Base-by-base conservation (phyloP, 2,797 vertebrate species). In the Cuculus canorus region DNA sequence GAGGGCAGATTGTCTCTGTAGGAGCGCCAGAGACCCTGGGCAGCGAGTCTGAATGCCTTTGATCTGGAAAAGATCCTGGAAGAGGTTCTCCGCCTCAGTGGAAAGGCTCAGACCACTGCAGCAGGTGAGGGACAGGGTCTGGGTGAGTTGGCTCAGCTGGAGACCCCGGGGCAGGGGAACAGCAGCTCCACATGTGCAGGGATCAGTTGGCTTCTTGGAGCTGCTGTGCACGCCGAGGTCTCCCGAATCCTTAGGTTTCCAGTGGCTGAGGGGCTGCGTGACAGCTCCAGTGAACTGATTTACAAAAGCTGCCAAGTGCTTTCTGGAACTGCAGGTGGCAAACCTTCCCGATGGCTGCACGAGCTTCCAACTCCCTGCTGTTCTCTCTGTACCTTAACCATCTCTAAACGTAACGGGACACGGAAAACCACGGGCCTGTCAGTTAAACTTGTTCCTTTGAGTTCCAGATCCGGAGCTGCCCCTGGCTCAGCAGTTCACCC, bases 31-130 rank as follows among this genome's bases (percentile, higher is more conserved):
- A 99, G 99, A 94, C 98, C 98, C 68, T 99, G 98, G 99, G 99
- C 99, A 50, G 83, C 99, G 88, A 98, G 98, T 53, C 96, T 99
- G 64, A 99, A 99, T 88, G 99, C 99, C 68, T 99, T 98, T 95
- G 98, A 99, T 85, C 95, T 99, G 86, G 99, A 99, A 45, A 99
- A 99, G 97, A 99, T 99, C 92, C 97, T 99, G 50, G 98, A n/a
- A n/a, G n/a, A n/a, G n/a, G n/a, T n/a, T n/a, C n/a, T n/a, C n/a
- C n/a, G 99, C 47, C 98, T 99, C 27, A 98, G 99, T 95, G 99
- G 99, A 47, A 99, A 99, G 88, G 98, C 99, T 14, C 97, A 99
- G 47, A 99, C 99, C n/a, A 99, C 98, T 37, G 98, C 99, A 24
- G 99, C 99, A 98, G 99, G 99, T 99, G 97, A 39, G 83, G 64